Conservation (phyloP, 2,797 vertebrate genomes). For the Gadopsis marmoratus region DNA sequence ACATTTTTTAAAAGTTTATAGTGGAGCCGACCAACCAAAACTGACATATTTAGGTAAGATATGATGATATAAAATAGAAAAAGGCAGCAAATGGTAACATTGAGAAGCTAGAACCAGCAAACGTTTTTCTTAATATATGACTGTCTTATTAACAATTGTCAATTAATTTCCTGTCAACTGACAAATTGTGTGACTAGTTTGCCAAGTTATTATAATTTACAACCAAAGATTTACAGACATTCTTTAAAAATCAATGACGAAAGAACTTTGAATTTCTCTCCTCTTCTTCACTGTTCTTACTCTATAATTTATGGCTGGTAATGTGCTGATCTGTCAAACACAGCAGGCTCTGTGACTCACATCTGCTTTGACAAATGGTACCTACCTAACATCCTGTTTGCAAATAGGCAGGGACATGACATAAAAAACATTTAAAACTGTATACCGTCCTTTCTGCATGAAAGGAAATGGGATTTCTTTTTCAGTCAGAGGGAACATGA, state of each 20-base stretch:
- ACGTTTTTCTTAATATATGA: not conserved
- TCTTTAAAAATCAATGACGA: not conserved
- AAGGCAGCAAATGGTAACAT: not conserved
- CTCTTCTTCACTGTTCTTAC: not conserved
- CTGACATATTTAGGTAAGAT: not conserved
- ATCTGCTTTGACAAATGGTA: constrained; percentile 37
- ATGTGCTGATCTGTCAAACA: constrained; percentile 44
- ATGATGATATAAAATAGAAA: not conserved
- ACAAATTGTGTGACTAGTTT: not conserved
- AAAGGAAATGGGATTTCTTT: constrained; percentile 52
- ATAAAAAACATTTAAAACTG: not conserved
- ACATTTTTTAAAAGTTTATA: not conserved
- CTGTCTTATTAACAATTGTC: not conserved
- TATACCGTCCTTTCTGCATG: constrained; percentile 27
- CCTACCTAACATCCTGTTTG: constrained; percentile 34
- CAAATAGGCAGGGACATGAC: constrained; percentile 31
- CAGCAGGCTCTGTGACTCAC: constrained; percentile 37
- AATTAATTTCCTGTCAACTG: constrained; percentile 5
- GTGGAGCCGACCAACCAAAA: not conserved
- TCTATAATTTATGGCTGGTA: constrained; percentile 34
- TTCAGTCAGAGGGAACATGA: constrained; percentile 66
- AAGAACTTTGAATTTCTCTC: constrained; percentile 6
- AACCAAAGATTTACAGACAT: not conserved
- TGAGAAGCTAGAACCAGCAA: not conserved
- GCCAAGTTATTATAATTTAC: not conserved